These are phyloP conservation scores for Antechinus flavipes DNA, from an alignment of 2,113 vertebrate species.

Conservation along the genomic window DNA sequence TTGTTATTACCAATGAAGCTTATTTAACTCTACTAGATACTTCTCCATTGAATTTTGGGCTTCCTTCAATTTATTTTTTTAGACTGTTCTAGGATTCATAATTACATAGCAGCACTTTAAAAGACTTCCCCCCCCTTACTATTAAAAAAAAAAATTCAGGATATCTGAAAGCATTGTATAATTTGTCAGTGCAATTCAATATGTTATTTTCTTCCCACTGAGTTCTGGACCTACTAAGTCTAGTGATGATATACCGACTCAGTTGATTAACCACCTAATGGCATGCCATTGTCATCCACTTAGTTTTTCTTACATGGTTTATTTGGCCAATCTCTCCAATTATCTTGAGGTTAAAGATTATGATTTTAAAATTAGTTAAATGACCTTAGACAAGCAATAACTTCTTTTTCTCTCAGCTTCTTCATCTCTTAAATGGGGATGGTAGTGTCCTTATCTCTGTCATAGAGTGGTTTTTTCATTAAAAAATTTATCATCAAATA, in stretches of 20 bases:
- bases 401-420: neutral
- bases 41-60: neutral
- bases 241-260: neutral
- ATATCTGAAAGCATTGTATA: neutral
- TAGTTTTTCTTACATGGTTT: neutral
- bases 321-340: neutral
- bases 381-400: neutral
- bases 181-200: no score
- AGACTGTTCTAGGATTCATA: neutral
- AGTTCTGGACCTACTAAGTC: no score
- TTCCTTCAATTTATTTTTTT: no score
- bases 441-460: accelerated
- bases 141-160: neutral
- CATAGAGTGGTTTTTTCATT: neutral
- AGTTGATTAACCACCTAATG: neutral
- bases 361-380: neutral
- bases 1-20: no score
- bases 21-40: neutral
- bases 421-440: neutral
- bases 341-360: neutral
- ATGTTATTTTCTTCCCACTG: no score
- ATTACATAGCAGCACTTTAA: neutral
- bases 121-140: neutral
- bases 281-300: neutral
- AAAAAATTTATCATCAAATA: neutral